Conservation (phyloP, 2,113 vertebrate genomes). For the Dipodomys ordii region DNA sequence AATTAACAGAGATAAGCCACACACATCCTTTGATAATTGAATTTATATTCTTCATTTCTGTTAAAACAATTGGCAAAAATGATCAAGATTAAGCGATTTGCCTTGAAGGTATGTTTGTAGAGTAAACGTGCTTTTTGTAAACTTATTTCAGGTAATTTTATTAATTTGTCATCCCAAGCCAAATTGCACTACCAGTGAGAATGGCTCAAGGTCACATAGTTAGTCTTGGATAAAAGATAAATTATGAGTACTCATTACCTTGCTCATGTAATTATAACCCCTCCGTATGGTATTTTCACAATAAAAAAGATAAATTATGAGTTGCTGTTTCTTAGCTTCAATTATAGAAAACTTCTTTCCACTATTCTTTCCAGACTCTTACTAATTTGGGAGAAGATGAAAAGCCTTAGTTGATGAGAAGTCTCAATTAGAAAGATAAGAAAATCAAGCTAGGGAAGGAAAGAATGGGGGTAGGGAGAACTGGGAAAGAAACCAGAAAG, state of each 20-base stretch:
- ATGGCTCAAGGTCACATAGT: background rate
- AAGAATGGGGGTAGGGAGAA: background rate
- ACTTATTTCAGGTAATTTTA: slow-evolving; percentile 28
- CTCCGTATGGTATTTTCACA: too few relatives aligned
- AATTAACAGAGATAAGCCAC: background rate
- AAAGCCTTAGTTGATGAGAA: slow-evolving; percentile 67
- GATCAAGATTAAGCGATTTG: slow-evolving; percentile 8
- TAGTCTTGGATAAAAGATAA: slow-evolving; percentile 30
- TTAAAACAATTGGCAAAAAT: background rate
- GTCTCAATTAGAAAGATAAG: slow-evolving; percentile 71
- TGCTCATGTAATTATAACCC: too few relatives aligned
- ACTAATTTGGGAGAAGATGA: slow-evolving; percentile 57
- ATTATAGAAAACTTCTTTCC: slow-evolving; percentile 52
- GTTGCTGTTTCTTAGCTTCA: slow-evolving; percentile 23
- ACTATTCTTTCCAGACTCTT: slow-evolving; percentile 51
- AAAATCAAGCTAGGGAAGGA: slow-evolving; percentile 48
- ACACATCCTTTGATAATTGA: background rate
- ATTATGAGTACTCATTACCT: background rate
- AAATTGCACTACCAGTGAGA: slow-evolving; percentile 33
- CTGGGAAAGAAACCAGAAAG: slow-evolving; percentile 39
- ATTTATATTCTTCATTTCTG: slow-evolving; percentile 21
- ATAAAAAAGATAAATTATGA: slow-evolving; percentile 48
- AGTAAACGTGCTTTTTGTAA: slow-evolving; percentile 47
- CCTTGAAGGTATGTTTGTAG: slow-evolving; percentile 31
- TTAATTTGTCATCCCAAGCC: background rate